Evolutionary conservation across 2,113 vertebrate species (phyloP).

Genomic region (Anarrhichthys ocellatus): DNA sequence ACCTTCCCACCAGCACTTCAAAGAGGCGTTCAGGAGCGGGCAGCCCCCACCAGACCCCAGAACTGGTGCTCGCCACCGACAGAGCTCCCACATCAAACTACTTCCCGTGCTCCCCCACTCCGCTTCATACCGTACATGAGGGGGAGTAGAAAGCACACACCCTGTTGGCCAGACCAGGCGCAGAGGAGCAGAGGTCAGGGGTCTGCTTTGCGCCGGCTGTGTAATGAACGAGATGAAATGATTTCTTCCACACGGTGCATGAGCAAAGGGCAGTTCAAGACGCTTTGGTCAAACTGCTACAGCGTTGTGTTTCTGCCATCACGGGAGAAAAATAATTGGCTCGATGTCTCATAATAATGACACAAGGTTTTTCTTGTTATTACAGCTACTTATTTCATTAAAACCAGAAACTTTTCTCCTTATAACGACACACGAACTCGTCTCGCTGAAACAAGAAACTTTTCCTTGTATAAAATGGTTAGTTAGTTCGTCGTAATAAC

Average conservation of each 20-base stretch:
- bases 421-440: neutral
- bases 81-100: constrained; percentile 45
- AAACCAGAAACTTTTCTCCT: constrained; percentile 2
- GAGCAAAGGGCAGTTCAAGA: neutral
- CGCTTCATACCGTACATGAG: constrained; percentile 6
- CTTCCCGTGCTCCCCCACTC: constrained; percentile 29
- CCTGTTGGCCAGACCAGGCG: constrained; percentile 18
- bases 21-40: constrained; percentile 57
- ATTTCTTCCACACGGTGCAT: neutral
- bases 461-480: neutral
- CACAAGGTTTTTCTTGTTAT: neutral
- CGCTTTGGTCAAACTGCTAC: neutral
- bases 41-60: constrained; percentile 44
- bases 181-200: constrained; percentile 43
- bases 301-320: neutral
- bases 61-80: constrained; percentile 11
- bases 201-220: constrained; percentile 29
- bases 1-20: constrained; percentile 61
- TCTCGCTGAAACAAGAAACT: neutral
- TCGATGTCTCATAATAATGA: neutral
- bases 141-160: constrained; percentile 26
- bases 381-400: neutral
- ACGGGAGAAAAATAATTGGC: neutral
- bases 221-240: neutral
- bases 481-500: neutral